Conservation (phyloP, 2,888 invertebrate species). For the Pristionchus fissidentatus region DNA sequence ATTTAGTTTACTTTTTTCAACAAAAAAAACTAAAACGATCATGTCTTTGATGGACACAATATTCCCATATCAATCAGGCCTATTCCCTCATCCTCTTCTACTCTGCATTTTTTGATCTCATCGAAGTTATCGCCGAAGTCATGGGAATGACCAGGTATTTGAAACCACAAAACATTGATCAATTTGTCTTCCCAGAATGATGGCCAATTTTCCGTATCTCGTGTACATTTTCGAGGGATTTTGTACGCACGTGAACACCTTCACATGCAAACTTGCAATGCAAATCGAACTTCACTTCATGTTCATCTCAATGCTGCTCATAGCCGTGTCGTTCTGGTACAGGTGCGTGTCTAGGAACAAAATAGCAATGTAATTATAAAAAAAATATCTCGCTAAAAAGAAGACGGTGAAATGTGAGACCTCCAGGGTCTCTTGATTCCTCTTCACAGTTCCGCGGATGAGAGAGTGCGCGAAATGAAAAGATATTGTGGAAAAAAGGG, state of each 20-base stretch:
- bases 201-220: background rate
- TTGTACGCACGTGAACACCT: background rate
- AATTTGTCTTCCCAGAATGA: background rate
- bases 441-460: no score
- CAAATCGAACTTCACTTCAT: background rate
- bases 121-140: background rate
- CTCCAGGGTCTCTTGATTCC: no score
- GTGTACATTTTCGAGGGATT: background rate
- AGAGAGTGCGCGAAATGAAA: no score
- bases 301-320: background rate
- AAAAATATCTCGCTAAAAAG: no score
- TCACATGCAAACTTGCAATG: background rate
- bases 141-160: background rate
- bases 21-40: no score
- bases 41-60: background rate
- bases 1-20: no score
- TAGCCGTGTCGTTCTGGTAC: background rate
- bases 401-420: no score
- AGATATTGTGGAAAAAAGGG: no score
- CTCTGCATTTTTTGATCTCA: slow-evolving; percentile 2
- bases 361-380: no score
- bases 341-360: background rate
- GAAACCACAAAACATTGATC: background rate
- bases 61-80: background rate
- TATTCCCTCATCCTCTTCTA: slow-evolving; percentile 23